Percentiles rank a stretch among this genome's conserved stretches.
phyloP scores from a whole-genome alignment of 2,797 vertebrate genomes.

The Gorsachius magnificus region DNA sequence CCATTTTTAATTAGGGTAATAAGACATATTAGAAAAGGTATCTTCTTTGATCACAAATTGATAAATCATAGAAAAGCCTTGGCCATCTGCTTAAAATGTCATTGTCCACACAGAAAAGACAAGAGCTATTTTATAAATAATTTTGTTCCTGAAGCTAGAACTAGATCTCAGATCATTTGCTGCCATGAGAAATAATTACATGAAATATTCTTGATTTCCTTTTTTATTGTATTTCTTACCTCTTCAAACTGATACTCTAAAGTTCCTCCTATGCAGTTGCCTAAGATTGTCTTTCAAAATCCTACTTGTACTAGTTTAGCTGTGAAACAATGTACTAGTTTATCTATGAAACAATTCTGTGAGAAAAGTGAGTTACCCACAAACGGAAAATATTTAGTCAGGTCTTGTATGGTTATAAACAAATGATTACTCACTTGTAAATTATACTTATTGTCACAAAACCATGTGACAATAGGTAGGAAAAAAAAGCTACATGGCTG shows the following conservation, averaged over 20 bases:
- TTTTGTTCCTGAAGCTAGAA: not conserved
- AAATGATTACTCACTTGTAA: not conserved
- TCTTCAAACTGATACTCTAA: not conserved
- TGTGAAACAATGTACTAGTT: not conserved
- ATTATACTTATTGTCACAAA: not conserved
- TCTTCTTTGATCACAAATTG: conserved; percentile 36
- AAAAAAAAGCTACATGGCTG: not conserved
- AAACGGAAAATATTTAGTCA: not conserved
- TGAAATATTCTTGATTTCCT: not conserved
- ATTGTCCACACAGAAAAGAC: not conserved
- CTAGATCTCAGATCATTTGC: not conserved
- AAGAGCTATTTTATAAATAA: not conserved
- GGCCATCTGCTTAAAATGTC: conserved; percentile 13
- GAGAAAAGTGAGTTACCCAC: not conserved
- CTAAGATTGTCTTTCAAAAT: not conserved
- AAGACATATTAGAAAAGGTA: not conserved
- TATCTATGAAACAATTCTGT: conserved; percentile 2
- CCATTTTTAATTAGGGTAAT: conserved; percentile 41
- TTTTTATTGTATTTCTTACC: not conserved
- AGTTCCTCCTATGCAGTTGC: not conserved
- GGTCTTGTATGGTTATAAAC: not conserved
- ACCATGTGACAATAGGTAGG: not conserved
- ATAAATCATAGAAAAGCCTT: conserved; percentile 2
- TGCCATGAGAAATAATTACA: conserved; percentile 11
- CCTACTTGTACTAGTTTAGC: not conserved